These are phyloP conservation scores for Rotaria magnacalcarata DNA, from an alignment of 2,888 invertebrate genomes.

Conservation along the genomic window DNA sequence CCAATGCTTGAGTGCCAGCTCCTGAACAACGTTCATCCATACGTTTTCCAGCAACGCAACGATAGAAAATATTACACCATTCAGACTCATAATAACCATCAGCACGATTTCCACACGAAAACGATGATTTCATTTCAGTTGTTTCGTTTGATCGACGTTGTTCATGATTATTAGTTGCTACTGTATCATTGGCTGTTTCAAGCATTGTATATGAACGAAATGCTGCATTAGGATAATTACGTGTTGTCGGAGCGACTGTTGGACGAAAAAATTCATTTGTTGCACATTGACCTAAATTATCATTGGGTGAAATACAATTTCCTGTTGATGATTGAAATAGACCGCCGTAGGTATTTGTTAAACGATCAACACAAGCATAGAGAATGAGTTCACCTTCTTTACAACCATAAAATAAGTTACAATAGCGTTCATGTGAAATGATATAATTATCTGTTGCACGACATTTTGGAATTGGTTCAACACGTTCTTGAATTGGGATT, in stretches of 20 bases:
- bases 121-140: constrained; percentile 32
- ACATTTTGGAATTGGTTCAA: constrained; percentile 37
- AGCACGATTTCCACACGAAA: constrained; percentile 41
- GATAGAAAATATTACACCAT: constrained; percentile 46
- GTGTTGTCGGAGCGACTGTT: not conserved
- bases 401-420: constrained; percentile 45
- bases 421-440: constrained; percentile 36
- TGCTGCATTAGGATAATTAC: not conserved
- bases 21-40: constrained; percentile 43
- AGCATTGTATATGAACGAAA: constrained; percentile 33
- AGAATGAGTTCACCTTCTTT: constrained; percentile 39
- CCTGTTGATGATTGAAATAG: constrained; percentile 37
- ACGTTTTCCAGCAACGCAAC: constrained; percentile 44
- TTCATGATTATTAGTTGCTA: not conserved
- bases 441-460: constrained; percentile 40
- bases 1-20: not conserved
- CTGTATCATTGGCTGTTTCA: not conserved
- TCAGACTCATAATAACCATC: constrained; percentile 47
- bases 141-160: not conserved
- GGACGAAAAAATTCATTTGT: constrained; percentile 31
- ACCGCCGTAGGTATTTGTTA: constrained; percentile 38
- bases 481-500: constrained; percentile 35
- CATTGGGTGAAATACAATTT: constrained; percentile 38
- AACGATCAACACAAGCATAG: constrained; percentile 44
- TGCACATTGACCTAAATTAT: constrained; percentile 28